Evolutionary conservation across 2,113 vertebrate species (phyloP).

Genomic region (Forbesichthys agassizii): DNA sequence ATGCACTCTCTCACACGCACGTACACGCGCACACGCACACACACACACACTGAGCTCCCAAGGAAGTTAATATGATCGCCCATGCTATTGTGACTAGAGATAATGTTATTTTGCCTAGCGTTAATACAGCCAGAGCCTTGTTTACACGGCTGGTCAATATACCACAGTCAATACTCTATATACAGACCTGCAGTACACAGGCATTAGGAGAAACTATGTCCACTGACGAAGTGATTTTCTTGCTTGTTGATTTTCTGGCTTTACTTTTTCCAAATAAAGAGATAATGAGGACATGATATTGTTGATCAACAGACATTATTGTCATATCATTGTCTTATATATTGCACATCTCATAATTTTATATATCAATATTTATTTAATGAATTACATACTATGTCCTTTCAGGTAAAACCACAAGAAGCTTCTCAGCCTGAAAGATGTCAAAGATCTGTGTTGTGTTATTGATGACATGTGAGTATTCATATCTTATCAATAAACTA

Average conservation of each 20-base stretch:
- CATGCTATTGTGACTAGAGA: slow-evolving; percentile 18
- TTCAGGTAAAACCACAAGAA: slow-evolving; percentile 40
- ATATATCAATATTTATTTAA: not conserved
- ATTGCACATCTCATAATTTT: not conserved
- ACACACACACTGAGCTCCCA: not conserved
- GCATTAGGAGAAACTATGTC: not conserved
- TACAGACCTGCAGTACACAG: slow-evolving; percentile 1
- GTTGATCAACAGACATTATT: not conserved
- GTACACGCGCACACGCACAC: not conserved
- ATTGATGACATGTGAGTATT: slow-evolving; percentile 74
- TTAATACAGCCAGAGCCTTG: slow-evolving; percentile 9
- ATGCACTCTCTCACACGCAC: no score
- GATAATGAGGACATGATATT: not conserved
- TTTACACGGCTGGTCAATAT: not conserved
- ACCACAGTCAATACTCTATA: not conserved
- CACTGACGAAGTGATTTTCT: not conserved
- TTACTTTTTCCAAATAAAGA: not conserved
- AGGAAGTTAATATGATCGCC: slow-evolving; percentile 39
- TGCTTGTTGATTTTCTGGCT: no score
- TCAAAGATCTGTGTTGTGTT: slow-evolving; percentile 67
- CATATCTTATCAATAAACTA: not conserved
- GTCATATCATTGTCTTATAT: not conserved
- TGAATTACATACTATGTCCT: not conserved
- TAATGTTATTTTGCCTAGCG: slow-evolving; percentile 35
- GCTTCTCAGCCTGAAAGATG: slow-evolving; percentile 72